Conservation (phyloP, 2,797 vertebrate species). For the Phoeniculus purpureus region DNA sequence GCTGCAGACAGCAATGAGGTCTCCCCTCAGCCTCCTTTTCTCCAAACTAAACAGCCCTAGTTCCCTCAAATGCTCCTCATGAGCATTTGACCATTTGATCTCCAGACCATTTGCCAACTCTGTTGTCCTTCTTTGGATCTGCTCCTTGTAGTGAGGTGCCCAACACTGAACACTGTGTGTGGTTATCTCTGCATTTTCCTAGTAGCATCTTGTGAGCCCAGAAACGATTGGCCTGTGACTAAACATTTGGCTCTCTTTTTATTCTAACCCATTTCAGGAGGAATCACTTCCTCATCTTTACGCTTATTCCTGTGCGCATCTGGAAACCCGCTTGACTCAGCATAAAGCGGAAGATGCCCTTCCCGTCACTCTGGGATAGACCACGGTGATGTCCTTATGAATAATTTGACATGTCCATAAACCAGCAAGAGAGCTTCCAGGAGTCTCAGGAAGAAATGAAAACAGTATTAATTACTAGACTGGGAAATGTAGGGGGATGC, state of each 20-base stretch:
- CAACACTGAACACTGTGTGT: neutral
- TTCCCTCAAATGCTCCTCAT: too few relatives aligned
- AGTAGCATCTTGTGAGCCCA: neutral
- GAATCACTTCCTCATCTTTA: neutral
- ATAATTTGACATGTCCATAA: neutral
- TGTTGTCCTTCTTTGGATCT: too few relatives aligned
- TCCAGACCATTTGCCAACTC: too few relatives aligned
- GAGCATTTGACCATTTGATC: too few relatives aligned
- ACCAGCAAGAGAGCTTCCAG: neutral
- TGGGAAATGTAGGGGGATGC: neutral
- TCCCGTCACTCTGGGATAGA: neutral
- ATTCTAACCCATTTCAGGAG: neutral
- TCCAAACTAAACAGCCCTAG: too few relatives aligned
- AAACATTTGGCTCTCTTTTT: neutral
- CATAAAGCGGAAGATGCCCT: neutral
- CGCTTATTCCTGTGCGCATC: neutral
- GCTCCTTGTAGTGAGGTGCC: too few relatives aligned
- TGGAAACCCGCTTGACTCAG: neutral
- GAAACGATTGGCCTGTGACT: neutral
- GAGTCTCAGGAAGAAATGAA: neutral
- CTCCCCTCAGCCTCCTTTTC: too few relatives aligned
- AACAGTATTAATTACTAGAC: neutral
- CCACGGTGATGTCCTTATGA: neutral
- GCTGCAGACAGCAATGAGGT: too few relatives aligned
- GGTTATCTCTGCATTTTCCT: neutral